These are phyloP conservation scores for Epirrhoe alternata DNA, from an alignment of 2,888 invertebrate species.

Conservation along the genomic window DNA sequence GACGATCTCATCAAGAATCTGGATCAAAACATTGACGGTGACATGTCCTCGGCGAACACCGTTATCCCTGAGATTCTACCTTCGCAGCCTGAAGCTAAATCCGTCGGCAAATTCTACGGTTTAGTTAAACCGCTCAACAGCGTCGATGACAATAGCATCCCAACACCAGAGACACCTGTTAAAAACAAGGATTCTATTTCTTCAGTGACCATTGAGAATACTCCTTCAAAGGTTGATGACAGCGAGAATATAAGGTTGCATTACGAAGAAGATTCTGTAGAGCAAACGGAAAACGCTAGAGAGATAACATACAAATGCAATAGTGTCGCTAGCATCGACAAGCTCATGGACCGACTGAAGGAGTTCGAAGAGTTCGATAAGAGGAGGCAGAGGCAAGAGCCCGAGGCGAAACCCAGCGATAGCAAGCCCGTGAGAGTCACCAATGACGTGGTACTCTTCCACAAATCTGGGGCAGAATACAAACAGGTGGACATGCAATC, in stretches of 20 bases:
- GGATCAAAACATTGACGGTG: slow-evolving; percentile 75
- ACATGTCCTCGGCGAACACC: slow-evolving; percentile 47
- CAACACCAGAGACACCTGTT: slow-evolving; percentile 67
- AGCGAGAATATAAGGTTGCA: slow-evolving; percentile 78
- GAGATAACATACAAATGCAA: slow-evolving; percentile 72
- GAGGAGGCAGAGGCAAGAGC: slow-evolving; percentile 75
- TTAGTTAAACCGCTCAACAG: slow-evolving; percentile 69
- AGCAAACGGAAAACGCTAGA: slow-evolving; percentile 67
- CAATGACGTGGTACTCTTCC: slow-evolving; percentile 79
- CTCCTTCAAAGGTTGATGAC: slow-evolving; percentile 75
- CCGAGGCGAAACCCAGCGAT: slow-evolving; percentile 70
- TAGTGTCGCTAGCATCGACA: slow-evolving; percentile 78
- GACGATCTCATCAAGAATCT: slow-evolving; percentile 77
- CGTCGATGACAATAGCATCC: slow-evolving; percentile 63
- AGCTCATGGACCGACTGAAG: slow-evolving; percentile 80
- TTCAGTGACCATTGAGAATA: slow-evolving; percentile 63
- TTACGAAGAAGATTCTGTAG: slow-evolving; percentile 76
- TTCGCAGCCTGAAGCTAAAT: slow-evolving; percentile 66
- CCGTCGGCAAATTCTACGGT: slow-evolving; percentile 72
- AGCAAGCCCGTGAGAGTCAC: slow-evolving; percentile 77
- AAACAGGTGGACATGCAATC: slow-evolving; percentile 78
- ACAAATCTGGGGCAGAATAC: slow-evolving; percentile 77
- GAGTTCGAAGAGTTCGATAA: slow-evolving; percentile 82
- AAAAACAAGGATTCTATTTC: slow-evolving; percentile 67
- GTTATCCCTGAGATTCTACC: slow-evolving; percentile 37